Conservation (phyloP, 2,888 invertebrate species). For the Aspidapion aeneum region DNA sequence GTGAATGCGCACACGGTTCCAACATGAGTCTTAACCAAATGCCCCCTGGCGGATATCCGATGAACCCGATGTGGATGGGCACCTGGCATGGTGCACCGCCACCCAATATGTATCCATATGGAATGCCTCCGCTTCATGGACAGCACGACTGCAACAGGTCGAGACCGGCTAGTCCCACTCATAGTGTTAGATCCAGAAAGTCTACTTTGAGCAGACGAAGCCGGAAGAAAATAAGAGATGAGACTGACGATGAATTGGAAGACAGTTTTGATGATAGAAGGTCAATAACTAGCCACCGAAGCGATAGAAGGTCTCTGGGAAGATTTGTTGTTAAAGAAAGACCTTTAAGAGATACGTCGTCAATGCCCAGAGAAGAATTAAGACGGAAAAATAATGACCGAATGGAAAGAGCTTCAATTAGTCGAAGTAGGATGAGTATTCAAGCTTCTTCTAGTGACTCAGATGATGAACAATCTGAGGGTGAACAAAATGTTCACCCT, state of each 20-base stretch:
- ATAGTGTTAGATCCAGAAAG: constrained; percentile 66
- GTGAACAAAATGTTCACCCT: constrained; percentile 34
- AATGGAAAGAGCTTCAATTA: constrained; percentile 34
- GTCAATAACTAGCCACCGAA: constrained; percentile 42
- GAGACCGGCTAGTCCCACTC: constrained; percentile 64
- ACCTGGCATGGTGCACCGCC: constrained; percentile 47
- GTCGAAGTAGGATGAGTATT: constrained; percentile 34
- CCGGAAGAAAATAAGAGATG: constrained; percentile 48
- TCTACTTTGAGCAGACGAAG: constrained; percentile 60
- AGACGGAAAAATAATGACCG: constrained; percentile 32
- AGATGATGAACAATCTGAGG: constrained; percentile 38
- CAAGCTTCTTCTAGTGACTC: constrained; percentile 37
- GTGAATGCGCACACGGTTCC: constrained; percentile 46
- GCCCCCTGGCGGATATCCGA: constrained; percentile 40
- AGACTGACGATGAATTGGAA: constrained; percentile 50
- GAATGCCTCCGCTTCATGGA: not conserved
- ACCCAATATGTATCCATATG: constrained; percentile 40
- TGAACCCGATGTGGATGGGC: constrained; percentile 49
- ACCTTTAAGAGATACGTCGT: constrained; percentile 35
- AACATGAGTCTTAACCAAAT: constrained; percentile 54
- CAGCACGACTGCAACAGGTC: constrained; percentile 48
- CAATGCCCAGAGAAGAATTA: constrained; percentile 40
- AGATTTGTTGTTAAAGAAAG: constrained; percentile 34
- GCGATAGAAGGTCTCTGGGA: constrained; percentile 37
- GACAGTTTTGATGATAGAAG: constrained; percentile 36